Evolutionary conservation across 2,888 invertebrate species (phyloP).

Genomic region (Dynastes grantii): DNA sequence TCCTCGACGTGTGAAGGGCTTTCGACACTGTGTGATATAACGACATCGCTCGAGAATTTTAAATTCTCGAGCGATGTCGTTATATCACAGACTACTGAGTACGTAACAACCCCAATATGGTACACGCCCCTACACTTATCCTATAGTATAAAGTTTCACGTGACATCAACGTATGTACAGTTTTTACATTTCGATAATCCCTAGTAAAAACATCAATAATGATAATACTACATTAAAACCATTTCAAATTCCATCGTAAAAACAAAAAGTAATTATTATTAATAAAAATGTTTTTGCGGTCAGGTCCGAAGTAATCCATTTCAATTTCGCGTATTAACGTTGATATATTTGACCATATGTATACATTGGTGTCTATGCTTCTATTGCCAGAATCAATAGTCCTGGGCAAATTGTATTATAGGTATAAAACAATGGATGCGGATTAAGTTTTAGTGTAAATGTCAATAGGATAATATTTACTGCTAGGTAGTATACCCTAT

Average conservation of each 20-base stretch:
- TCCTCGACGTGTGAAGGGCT: no score
- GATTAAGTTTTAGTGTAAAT: conserved; percentile 4
- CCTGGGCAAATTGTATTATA: neutral
- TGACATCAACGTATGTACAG: no score
- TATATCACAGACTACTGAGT: no score
- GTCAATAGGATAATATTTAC: neutral
- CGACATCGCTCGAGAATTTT: no score
- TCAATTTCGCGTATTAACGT: conserved; percentile 1
- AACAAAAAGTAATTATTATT: neutral
- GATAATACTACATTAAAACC: neutral
- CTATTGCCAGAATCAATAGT: neutral
- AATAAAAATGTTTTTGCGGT: neutral
- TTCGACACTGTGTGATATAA: no score
- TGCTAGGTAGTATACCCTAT: neutral
- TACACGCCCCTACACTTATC: no score
- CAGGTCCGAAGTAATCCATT: neutral
- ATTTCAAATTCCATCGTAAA: neutral
- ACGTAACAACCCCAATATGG: no score
- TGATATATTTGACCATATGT: conserved; percentile 1
- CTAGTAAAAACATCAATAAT: neutral
- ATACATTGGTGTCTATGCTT: neutral
- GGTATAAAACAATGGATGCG: neutral
- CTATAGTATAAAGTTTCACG: no score
- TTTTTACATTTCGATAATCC: neutral
- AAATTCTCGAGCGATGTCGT: no score